These are phyloP conservation scores for Apostichopus japonicus DNA, from an alignment of 35 echinoderm and acorn worm species.

Conservation along the genomic window DNA sequence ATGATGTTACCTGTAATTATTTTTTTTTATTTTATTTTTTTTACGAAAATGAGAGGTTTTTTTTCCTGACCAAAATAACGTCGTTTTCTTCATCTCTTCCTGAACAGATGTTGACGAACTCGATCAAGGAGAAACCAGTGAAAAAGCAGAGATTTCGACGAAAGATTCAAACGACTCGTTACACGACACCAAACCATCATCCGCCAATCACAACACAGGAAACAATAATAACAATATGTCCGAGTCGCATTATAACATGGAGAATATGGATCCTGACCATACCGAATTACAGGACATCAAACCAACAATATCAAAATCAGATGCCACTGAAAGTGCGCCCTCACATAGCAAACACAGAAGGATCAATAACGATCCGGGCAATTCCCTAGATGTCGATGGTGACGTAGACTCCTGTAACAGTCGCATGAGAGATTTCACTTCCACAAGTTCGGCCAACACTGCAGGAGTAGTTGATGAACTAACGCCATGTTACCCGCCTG, in stretches of 20 bases:
- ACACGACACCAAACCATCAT: slow-evolving; percentile 35
- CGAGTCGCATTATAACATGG: slow-evolving; percentile 36
- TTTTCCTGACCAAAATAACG: too few relatives aligned
- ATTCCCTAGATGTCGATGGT: slow-evolving; percentile 56
- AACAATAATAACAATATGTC: slow-evolving; percentile 62
- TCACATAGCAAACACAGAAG: slow-evolving; percentile 39
- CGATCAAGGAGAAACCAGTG: slow-evolving; percentile 47
- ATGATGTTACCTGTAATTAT: too few relatives aligned
- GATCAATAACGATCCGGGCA: not conserved
- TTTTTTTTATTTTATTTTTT: too few relatives aligned
- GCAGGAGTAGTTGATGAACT: slow-evolving; percentile 81
- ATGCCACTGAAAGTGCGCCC: slow-evolving; percentile 32
- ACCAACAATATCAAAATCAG: slow-evolving; percentile 67
- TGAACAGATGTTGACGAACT: slow-evolving; percentile 34
- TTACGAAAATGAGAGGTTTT: too few relatives aligned
- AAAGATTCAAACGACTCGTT: slow-evolving; percentile 38
- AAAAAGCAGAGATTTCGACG: slow-evolving; percentile 15
- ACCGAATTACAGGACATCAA: slow-evolving; percentile 46
- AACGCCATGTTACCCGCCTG: slow-evolving; percentile 84
- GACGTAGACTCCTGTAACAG: slow-evolving; percentile 61
- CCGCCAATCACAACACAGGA: slow-evolving; percentile 53
- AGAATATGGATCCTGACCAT: slow-evolving; percentile 3
- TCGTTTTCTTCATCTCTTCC: not conserved
- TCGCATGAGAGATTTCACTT: slow-evolving; percentile 66
- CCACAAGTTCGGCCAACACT: slow-evolving; percentile 23